Evolutionary conservation across 2,888 invertebrate genomes (phyloP).

Genomic region (Quadriops clusia): DNA sequence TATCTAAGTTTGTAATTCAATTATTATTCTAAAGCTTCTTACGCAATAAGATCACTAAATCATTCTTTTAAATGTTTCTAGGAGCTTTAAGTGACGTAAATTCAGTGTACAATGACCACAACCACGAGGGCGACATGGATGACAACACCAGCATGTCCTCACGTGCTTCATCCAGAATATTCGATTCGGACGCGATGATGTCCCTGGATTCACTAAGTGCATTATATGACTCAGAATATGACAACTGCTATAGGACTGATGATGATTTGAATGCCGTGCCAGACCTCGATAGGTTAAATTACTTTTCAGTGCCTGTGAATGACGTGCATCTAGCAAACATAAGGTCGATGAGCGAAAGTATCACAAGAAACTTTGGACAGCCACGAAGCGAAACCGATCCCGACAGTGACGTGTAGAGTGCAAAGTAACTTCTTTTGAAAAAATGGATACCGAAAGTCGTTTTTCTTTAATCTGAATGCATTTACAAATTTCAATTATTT

Average conservation of each 20-base stretch:
- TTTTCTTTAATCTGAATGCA: slow-evolving; percentile 3
- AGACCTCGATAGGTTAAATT: slow-evolving; percentile 36
- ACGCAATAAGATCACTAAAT: too few relatives aligned
- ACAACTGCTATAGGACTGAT: slow-evolving; percentile 47
- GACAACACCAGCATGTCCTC: slow-evolving; percentile 71
- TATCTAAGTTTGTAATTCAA: too few relatives aligned
- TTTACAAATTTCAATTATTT: slow-evolving; percentile 10
- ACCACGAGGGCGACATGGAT: slow-evolving; percentile 43
- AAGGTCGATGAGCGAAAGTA: slow-evolving; percentile 63
- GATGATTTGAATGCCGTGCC: slow-evolving; percentile 37
- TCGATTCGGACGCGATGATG: slow-evolving; percentile 64
- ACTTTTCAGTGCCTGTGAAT: slow-evolving; percentile 36
- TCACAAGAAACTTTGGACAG: slow-evolving; percentile 64
- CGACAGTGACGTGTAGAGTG: slow-evolving; percentile 48
- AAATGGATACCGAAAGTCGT: too few relatives aligned
- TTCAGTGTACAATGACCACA: slow-evolving; percentile 59
- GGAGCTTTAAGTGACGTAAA: slow-evolving; percentile 77
- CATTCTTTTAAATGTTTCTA: slow-evolving; percentile 20
- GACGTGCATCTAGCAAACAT: slow-evolving; percentile 62
- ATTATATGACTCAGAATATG: slow-evolving; percentile 68
- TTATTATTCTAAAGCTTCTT: too few relatives aligned
- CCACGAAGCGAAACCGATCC: slow-evolving; percentile 53
- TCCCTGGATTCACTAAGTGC: slow-evolving; percentile 72
- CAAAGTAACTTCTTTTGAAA: background rate
- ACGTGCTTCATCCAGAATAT: slow-evolving; percentile 68